Percentiles rank a stretch among this genome's conserved stretches.
Evolutionary conservation across 2,113 vertebrate genomes (phyloP).

Genomic region (Thomomys bottae): DNA sequence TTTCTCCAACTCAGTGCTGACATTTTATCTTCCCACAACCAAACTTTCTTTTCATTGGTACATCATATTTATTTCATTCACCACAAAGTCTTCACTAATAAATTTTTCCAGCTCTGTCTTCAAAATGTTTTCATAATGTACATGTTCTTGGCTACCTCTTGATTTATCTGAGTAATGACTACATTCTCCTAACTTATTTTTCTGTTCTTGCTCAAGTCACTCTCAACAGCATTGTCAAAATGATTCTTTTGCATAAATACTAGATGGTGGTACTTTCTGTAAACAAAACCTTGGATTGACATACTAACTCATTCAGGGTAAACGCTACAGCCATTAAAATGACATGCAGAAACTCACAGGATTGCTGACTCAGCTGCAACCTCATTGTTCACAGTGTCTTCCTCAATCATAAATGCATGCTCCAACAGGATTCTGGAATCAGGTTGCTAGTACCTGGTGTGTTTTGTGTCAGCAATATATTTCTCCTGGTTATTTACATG

Average conservation of each 20-base stretch:
- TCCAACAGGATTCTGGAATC: neutral
- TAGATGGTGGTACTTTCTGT: neutral
- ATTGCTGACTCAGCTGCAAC: neutral
- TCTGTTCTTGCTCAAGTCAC: neutral
- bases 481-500: too few species aligned
- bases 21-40: neutral
- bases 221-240: neutral
- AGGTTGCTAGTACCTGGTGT: neutral
- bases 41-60: neutral
- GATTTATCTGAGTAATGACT: neutral
- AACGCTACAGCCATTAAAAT: neutral
- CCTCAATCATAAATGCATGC: neutral
- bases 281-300: neutral
- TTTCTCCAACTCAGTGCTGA: neutral
- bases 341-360: neutral
- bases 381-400: neutral
- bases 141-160: neutral
- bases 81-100: neutral
- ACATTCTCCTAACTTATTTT: neutral
- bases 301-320: neutral
- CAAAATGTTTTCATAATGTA: neutral
- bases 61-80: neutral
- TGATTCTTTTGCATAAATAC: neutral
- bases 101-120: neutral
- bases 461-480: neutral